A percentile compares a stretch with the other conserved stretches of the same genome.
Conservation (phyloP, 2,888 invertebrate genomes). For the Ditylenchus weischeri region DNA sequence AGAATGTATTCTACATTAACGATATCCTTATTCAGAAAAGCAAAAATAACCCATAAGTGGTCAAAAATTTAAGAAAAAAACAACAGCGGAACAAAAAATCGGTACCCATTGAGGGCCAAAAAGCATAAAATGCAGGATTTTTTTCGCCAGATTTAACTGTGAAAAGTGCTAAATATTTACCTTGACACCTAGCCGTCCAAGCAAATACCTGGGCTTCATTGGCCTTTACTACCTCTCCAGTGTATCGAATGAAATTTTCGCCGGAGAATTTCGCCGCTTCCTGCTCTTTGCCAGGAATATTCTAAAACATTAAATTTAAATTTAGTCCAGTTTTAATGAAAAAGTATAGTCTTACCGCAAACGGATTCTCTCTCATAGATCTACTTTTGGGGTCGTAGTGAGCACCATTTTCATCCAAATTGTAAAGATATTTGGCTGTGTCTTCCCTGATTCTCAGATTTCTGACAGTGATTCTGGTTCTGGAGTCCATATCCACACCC, state of each 20-base stretch:
- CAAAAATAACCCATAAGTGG: conserved; percentile 70
- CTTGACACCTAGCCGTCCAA: conserved; percentile 54
- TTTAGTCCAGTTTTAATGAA: neutral
- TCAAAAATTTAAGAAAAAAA: too few relatives aligned
- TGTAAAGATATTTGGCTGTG: conserved; percentile 94
- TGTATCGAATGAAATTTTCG: conserved; percentile 88
- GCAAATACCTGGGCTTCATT: conserved; percentile 74
- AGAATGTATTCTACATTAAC: too few relatives aligned
- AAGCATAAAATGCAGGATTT: too few relatives aligned
- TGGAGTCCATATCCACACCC: conserved; percentile 97
- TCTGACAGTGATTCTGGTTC: conserved; percentile 95
- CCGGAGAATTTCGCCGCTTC: conserved; percentile 71
- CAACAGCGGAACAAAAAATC: too few relatives aligned
- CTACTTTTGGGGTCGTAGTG: conserved; percentile 98
- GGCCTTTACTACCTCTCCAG: conserved; percentile 87
- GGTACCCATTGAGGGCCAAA: too few relatives aligned
- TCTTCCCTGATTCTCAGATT: conserved; percentile 97
- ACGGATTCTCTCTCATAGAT: conserved; percentile 95
- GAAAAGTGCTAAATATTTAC: conserved; percentile 11
- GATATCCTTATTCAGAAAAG: neutral
- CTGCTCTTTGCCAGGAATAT: conserved; percentile 52
- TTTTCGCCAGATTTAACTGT: too few relatives aligned
- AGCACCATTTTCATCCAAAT: conserved; percentile 92
- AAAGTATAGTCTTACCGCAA: conserved; percentile 62
- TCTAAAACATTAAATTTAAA: conserved; percentile 17